Percentiles rank a stretch among this genome's conserved stretches.
Evolutionary conservation across 2,797 vertebrate genomes (phyloP).

Genomic region (Phrynocephalus vlangalii): DNA sequence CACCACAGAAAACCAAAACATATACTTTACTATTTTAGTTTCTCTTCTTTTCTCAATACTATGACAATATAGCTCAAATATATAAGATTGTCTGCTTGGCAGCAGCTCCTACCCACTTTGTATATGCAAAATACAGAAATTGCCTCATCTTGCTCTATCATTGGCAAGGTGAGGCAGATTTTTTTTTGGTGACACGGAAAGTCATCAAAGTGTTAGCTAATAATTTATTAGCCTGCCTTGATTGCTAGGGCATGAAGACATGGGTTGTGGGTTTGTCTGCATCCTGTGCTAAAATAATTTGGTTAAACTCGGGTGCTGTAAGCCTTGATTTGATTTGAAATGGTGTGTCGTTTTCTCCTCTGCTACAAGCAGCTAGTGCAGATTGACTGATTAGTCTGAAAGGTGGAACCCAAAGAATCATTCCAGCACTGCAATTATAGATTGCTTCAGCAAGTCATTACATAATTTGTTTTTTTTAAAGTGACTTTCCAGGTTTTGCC

Average conservation of each 20-base stretch:
- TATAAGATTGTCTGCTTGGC: slow-evolving; percentile 12
- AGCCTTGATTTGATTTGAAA: too few relatives aligned
- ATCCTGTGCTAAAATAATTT: neutral
- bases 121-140: neutral
- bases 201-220: neutral
- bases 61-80: slow-evolving; percentile 21
- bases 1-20: slow-evolving; percentile 43
- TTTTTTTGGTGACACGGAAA: neutral
- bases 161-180: neutral
- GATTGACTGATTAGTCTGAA: too few relatives aligned
- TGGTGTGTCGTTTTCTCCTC: too few relatives aligned
- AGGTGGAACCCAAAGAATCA: too few relatives aligned
- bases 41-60: slow-evolving; percentile 35
- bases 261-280: neutral
- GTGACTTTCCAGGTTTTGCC: neutral
- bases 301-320: neutral
- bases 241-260: neutral
- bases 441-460: neutral
- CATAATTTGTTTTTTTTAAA: neutral
- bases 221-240: neutral
- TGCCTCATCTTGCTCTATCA: neutral
- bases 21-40: slow-evolving; percentile 23
- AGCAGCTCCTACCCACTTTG: rapidly evolving
- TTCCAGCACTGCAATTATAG: neutral
- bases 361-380: too few relatives aligned